phyloP scores from a whole-genome alignment of 2,888 invertebrate species.

The Seira musarum region DNA sequence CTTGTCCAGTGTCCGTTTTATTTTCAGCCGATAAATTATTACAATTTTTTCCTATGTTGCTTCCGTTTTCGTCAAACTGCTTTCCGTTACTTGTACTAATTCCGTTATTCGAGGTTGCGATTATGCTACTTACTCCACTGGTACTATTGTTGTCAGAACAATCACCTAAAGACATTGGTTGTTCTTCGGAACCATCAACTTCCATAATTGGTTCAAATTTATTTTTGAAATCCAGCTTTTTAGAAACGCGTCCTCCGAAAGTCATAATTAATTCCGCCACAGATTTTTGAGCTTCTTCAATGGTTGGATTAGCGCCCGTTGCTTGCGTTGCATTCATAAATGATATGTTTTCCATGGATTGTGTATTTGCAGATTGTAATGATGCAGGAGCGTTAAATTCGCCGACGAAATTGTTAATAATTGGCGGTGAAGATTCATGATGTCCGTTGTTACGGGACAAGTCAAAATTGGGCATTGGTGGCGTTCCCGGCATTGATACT shows the following conservation, averaged over 20 bases:
- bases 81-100: conserved; percentile 31
- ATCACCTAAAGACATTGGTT: conserved; percentile 60
- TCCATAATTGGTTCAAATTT: conserved; percentile 67
- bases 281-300: conserved; percentile 60
- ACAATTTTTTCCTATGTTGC: conserved; percentile 14
- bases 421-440: conserved; percentile 57
- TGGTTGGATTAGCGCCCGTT: conserved; percentile 16
- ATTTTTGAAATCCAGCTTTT: conserved; percentile 64
- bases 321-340: conserved; percentile 40
- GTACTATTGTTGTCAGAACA: conserved; percentile 64
- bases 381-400: conserved; percentile 28
- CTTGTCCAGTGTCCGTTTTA: conserved; percentile 52
- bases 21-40: not conserved
- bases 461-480: conserved; percentile 61
- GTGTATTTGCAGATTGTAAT: conserved; percentile 38
- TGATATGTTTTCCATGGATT: conserved; percentile 6
- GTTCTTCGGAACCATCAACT: conserved; percentile 61
- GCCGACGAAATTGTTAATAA: conserved; percentile 37
- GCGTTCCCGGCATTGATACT: conserved; percentile 57
- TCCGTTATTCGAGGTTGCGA: conserved; percentile 30
- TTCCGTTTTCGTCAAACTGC: conserved; percentile 25
- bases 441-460: conserved; percentile 50
- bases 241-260: conserved; percentile 61
- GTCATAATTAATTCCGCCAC: conserved; percentile 66
- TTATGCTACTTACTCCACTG: conserved; percentile 57